Conservation (phyloP, 1,140 invertebrate genomes). For the Drosophila asahinai region DNA sequence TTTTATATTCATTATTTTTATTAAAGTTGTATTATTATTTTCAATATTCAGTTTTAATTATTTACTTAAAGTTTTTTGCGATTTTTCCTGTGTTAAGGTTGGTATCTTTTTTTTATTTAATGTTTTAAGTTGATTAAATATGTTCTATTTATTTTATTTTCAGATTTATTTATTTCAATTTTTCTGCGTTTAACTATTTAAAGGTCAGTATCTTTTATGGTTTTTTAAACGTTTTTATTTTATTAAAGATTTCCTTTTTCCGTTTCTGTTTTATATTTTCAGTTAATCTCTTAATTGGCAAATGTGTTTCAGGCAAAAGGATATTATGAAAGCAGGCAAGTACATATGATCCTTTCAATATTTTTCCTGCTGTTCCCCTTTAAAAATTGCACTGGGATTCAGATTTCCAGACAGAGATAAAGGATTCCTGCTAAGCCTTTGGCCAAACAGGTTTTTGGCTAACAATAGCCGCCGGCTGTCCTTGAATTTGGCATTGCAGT, state of each 20-base stretch:
- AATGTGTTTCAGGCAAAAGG: conserved; percentile 31
- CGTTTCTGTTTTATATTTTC: conserved; percentile 22
- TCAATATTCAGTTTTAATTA: too few species aligned
- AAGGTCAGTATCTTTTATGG: too few species aligned
- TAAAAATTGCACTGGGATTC: conserved; percentile 32
- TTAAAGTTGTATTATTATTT: too few species aligned
- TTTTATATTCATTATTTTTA: too few species aligned
- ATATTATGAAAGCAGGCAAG: conserved; percentile 14
- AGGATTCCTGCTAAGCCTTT: conserved; percentile 63
- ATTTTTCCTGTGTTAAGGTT: not conserved
- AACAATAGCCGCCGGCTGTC: conserved; percentile 36
- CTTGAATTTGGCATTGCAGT: conserved; percentile 43
- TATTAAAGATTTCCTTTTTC: conserved; percentile 10
- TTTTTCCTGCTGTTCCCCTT: not conserved
- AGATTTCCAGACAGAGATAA: conserved; percentile 30
- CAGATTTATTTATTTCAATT: conserved; percentile 5
- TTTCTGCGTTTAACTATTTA: not conserved
- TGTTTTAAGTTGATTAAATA: not conserved
- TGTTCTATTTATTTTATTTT: not conserved
- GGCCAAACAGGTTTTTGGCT: conserved; percentile 61
- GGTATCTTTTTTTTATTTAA: not conserved
- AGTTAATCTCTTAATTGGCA: conserved; percentile 25
- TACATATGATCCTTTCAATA: conserved; percentile 4
- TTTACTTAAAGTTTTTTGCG: too few species aligned
- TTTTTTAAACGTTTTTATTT: conserved; percentile 1